phyloP scores from a whole-genome alignment of 2,797 vertebrate genomes.

The Knipowitschia caucasica region DNA sequence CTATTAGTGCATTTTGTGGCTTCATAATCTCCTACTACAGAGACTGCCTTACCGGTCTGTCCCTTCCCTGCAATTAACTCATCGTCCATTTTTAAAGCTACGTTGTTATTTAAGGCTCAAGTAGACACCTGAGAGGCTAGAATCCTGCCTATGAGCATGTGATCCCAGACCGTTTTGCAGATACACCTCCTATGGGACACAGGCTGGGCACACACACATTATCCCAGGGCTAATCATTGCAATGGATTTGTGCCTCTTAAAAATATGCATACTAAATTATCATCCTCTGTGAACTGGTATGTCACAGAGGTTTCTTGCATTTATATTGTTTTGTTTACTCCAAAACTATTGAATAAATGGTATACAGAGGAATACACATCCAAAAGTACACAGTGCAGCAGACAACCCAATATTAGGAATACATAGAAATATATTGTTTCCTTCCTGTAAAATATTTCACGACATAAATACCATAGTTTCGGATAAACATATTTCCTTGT shows the following conservation, averaged over 20 bases:
- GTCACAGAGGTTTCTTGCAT: constrained; percentile 15
- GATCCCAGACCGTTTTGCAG: constrained; percentile 66
- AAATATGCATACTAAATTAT: constrained; percentile 45
- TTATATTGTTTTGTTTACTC: constrained; percentile 28
- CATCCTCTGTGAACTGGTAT: constrained; percentile 14
- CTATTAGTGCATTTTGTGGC: constrained; percentile 1
- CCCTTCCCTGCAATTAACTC: constrained; percentile 67
- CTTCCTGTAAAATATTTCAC: too few relatives aligned
- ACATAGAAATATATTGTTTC: too few relatives aligned
- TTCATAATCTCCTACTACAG: constrained; percentile 21
- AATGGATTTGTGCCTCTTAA: constrained; percentile 39
- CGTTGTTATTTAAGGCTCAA: constrained; percentile 66
- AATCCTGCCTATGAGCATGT: constrained; percentile 71
- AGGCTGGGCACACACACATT: constrained; percentile 40
- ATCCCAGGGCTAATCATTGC: constrained; percentile 57
- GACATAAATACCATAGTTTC: too few relatives aligned
- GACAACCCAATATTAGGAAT: too few relatives aligned
- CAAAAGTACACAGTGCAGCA: too few relatives aligned
- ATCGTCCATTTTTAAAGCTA: constrained; percentile 68
- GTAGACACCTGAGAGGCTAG: constrained; percentile 66
- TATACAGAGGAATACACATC: too few relatives aligned
- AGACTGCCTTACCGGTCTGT: constrained; percentile 32
- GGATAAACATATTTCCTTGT: too few relatives aligned
- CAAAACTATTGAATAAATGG: constrained; percentile 16
- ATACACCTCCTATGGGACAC: constrained; percentile 53